These are phyloP conservation scores for Thymelicus lineola DNA, from an alignment of 2,888 invertebrate species.

Conservation along the genomic window DNA sequence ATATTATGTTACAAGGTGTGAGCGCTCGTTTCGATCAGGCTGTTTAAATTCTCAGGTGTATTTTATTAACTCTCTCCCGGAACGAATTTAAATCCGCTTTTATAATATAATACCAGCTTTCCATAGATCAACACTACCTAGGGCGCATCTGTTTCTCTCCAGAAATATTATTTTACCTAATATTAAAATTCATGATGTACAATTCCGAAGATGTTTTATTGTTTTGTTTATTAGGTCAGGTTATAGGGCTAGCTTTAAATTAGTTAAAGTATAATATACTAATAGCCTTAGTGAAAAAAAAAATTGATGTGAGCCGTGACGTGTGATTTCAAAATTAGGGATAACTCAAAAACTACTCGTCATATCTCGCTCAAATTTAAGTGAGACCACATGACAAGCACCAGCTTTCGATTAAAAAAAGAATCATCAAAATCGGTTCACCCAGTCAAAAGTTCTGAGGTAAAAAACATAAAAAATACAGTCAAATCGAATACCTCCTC, in stretches of 20 bases:
- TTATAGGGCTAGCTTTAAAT: slow-evolving; percentile 37
- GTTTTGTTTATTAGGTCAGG: slow-evolving; percentile 53
- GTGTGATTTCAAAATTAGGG: too few relatives aligned
- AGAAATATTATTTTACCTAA: slow-evolving; percentile 31
- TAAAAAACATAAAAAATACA: too few relatives aligned
- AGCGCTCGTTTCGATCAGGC: not conserved
- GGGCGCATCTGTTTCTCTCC: slow-evolving; percentile 19
- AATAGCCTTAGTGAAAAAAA: too few relatives aligned
- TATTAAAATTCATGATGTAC: slow-evolving; percentile 46
- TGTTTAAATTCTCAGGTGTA: slow-evolving; percentile 4
- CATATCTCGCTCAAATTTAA: too few relatives aligned
- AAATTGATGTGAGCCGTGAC: too few relatives aligned
- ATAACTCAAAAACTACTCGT: too few relatives aligned
- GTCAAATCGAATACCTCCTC: too few relatives aligned
- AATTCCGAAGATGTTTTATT: slow-evolving; percentile 44
- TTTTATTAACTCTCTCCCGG: slow-evolving; percentile 22
- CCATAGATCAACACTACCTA: slow-evolving; percentile 24
- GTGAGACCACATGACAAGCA: too few relatives aligned
- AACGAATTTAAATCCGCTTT: slow-evolving; percentile 34
- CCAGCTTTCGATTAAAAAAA: too few relatives aligned
- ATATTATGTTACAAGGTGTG: not conserved
- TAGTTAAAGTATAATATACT: too few relatives aligned
- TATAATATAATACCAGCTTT: slow-evolving; percentile 20
- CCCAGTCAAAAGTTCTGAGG: too few relatives aligned
- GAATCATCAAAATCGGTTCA: too few relatives aligned